Evolutionary conservation across 2,888 invertebrate species (phyloP).

Genomic region (Drosophila kuntzei): DNA sequence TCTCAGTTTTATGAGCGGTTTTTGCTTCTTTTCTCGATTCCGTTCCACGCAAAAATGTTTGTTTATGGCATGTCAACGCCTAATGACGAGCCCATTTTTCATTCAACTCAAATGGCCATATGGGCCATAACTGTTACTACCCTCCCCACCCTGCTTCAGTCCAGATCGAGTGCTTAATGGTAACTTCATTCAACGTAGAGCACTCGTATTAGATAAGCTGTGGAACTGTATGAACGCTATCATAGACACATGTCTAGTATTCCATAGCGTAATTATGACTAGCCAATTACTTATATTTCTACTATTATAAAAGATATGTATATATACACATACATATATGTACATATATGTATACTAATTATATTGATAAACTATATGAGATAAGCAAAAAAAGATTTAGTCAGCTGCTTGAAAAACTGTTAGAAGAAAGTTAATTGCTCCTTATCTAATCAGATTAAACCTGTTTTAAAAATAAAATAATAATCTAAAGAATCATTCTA

Average conservation of each 20-base stretch:
- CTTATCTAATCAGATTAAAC: neutral
- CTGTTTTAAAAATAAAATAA: neutral
- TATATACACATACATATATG: neutral
- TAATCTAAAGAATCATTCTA: neutral
- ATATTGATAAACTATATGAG: neutral
- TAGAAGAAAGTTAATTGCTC: neutral
- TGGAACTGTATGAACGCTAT: neutral
- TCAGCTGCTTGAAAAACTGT: neutral
- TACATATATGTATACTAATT: neutral
- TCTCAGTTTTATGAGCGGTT: constrained; percentile 59
- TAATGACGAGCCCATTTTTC: constrained; percentile 79
- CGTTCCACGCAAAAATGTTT: constrained; percentile 63
- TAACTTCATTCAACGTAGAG: neutral
- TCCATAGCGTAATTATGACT: neutral
- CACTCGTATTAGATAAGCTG: neutral
- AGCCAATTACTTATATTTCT: neutral
- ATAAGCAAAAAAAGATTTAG: neutral
- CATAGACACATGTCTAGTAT: neutral
- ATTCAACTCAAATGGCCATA: constrained; percentile 57
- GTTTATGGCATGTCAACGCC: constrained; percentile 81
- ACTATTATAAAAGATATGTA: neutral
- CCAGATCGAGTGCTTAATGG: neutral
- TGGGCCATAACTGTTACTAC: constrained; percentile 12
- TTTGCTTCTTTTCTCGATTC: constrained; percentile 39
- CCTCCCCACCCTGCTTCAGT: neutral